Conservation (phyloP, 2,888 invertebrate genomes). For the Dasysyrphus albostriatus region DNA sequence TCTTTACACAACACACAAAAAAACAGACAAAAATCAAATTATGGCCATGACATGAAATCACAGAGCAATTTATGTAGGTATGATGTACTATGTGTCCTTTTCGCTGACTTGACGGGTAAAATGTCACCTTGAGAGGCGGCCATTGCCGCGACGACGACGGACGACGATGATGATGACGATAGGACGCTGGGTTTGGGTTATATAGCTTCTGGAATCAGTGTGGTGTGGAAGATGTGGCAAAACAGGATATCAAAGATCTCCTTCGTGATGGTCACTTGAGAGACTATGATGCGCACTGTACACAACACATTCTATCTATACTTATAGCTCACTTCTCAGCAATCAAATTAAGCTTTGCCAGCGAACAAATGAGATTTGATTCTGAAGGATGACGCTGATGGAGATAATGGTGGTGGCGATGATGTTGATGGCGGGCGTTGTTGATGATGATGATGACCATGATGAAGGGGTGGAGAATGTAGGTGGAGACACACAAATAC, state of each 20-base stretch:
- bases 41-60: constrained; percentile 62
- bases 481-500: background rate
- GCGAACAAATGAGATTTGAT: constrained; percentile 57
- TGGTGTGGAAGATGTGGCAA: background rate
- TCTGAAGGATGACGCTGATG: constrained; percentile 51
- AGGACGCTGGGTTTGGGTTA: background rate
- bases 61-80: background rate
- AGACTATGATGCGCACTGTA: constrained; percentile 1
- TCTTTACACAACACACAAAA: background rate
- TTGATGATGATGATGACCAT: constrained; percentile 3
- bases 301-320: background rate
- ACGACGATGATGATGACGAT: background rate
- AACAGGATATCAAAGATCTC: constrained; percentile 43
- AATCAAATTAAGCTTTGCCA: constrained; percentile 55
- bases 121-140: constrained; percentile 34
- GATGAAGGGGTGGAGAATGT: background rate
- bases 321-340: constrained; percentile 9
- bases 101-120: background rate
- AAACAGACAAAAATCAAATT: constrained; percentile 42
- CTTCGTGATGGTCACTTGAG: constrained; percentile 55
- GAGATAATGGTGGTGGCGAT: constrained; percentile 20
- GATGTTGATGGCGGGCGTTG: constrained; percentile 36
- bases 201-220: background rate
- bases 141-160: background rate
- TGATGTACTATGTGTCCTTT: constrained; percentile 1